A percentile compares a stretch with the other conserved stretches of the same genome.
phyloP scores from a whole-genome alignment of 1,140 invertebrate species.

The Pogonomyrmex californicus region DNA sequence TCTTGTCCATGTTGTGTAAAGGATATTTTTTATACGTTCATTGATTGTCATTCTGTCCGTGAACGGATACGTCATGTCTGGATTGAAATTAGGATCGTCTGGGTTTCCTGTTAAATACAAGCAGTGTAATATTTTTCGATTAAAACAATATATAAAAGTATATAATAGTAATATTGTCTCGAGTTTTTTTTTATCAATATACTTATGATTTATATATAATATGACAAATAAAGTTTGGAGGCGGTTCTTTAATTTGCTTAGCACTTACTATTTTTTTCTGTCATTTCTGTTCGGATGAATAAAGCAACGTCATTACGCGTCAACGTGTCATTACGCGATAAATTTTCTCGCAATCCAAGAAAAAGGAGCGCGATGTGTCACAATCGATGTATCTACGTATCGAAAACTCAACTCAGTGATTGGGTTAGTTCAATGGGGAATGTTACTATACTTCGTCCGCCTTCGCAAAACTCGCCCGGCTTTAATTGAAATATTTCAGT shows the following conservation, averaged over 20 bases:
- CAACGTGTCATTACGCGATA: slow-evolving; percentile 1
- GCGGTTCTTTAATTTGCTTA: background rate
- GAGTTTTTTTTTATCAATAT: background rate
- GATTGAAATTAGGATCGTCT: slow-evolving; percentile 82
- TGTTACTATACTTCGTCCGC: slow-evolving; percentile 24
- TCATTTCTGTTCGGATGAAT: background rate
- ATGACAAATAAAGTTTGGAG: background rate
- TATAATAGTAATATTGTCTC: background rate
- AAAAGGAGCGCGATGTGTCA: slow-evolving; percentile 1
- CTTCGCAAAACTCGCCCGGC: slow-evolving; percentile 40
- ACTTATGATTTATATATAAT: background rate
- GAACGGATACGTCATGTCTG: slow-evolving; percentile 83
- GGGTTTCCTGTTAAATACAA: slow-evolving; percentile 78
- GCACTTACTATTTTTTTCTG: background rate
- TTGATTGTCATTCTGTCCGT: slow-evolving; percentile 78
- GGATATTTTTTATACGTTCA: slow-evolving; percentile 78
- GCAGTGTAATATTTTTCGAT: background rate
- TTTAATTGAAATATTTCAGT: slow-evolving; percentile 64
- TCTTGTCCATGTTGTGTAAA: slow-evolving; percentile 81
- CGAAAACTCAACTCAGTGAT: slow-evolving; percentile 18
- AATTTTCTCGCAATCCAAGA: slow-evolving; percentile 6
- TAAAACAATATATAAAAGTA: background rate
- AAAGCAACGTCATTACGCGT: slow-evolving; percentile 4
- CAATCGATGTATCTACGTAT: background rate
- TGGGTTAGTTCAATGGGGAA: slow-evolving; percentile 28